A percentile compares a stretch with the other conserved stretches of the same genome.
phyloP scores from a whole-genome alignment of 2,888 invertebrate genomes.

The Ochropleura leucogaster region DNA sequence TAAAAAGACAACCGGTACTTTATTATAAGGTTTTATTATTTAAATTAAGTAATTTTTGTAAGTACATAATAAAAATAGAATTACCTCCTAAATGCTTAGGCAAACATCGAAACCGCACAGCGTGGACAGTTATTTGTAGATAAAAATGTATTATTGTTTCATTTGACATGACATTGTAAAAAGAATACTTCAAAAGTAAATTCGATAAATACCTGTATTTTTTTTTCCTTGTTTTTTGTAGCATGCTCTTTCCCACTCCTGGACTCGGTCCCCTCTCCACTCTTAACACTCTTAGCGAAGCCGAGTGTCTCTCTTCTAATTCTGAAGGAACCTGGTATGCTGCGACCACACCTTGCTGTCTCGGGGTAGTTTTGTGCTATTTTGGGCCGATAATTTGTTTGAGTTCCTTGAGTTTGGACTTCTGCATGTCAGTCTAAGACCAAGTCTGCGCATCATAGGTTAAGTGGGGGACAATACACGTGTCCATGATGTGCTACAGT shows the following conservation, averaged over 20 bases:
- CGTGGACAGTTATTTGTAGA: slow-evolving; percentile 29
- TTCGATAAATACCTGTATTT: slow-evolving; percentile 44
- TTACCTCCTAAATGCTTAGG: slow-evolving; percentile 19
- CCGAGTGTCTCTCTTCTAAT: background rate
- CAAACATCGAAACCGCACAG: slow-evolving; percentile 49
- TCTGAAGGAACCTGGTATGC: background rate
- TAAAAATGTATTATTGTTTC: slow-evolving; percentile 31
- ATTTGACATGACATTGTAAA: slow-evolving; percentile 45
- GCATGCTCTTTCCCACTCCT: background rate
- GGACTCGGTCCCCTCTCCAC: background rate
- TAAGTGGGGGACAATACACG: background rate
- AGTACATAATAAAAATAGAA: slow-evolving; percentile 12
- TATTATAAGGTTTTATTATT: slow-evolving; percentile 26
- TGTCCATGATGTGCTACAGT: background rate
- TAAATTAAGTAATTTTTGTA: slow-evolving; percentile 11
- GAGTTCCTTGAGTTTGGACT: background rate
- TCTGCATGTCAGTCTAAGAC: background rate
- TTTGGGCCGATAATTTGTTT: background rate
- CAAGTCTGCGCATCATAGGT: background rate
- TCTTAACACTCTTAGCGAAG: no score
- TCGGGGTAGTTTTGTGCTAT: background rate
- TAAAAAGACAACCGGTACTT: slow-evolving; percentile 36
- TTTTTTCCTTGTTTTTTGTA: background rate
- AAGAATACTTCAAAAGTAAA: slow-evolving; percentile 51
- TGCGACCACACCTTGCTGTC: background rate